These are phyloP conservation scores for Ceuthmochares aereus DNA, from an alignment of 2,113 vertebrate genomes.

Conservation along the genomic window DNA sequence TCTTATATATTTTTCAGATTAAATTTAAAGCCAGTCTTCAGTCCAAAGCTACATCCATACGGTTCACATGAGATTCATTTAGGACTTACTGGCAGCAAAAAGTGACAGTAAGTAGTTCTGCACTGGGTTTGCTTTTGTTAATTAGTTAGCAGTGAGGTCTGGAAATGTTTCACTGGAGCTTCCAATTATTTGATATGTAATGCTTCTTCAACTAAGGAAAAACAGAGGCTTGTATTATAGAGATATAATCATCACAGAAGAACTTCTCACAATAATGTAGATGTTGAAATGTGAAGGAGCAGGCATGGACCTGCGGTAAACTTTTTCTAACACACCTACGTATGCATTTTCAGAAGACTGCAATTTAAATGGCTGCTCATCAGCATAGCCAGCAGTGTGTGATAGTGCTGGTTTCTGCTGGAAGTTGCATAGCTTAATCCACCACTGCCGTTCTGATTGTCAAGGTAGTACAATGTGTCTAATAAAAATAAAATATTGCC, in stretches of 20 bases:
- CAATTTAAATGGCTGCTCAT: not conserved
- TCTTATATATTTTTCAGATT: not conserved
- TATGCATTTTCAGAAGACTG: not conserved
- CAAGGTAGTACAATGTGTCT: not conserved
- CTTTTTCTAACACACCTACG: not conserved
- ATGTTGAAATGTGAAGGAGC: not conserved
- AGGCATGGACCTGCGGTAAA: not conserved
- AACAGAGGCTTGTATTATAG: not conserved
- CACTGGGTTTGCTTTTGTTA: not conserved
- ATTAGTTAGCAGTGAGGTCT: not conserved
- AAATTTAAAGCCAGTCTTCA: not conserved
- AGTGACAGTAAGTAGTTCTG: not conserved
- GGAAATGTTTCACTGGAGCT: not conserved
- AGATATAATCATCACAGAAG: not conserved
- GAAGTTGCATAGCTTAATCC: not conserved
- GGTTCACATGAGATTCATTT: not conserved
- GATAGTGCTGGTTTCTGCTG: rapidly evolving
- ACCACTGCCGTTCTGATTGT: not conserved
- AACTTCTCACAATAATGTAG: not conserved
- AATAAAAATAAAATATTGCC: not conserved
- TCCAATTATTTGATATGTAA: not conserved
- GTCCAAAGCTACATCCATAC: not conserved
- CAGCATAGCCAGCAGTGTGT: not conserved
- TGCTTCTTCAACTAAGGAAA: not conserved
- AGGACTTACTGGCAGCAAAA: not conserved